phyloP scores from a whole-genome alignment of 35 echinoderm and acorn worm genomes.

The Lytechinus pictus region DNA sequence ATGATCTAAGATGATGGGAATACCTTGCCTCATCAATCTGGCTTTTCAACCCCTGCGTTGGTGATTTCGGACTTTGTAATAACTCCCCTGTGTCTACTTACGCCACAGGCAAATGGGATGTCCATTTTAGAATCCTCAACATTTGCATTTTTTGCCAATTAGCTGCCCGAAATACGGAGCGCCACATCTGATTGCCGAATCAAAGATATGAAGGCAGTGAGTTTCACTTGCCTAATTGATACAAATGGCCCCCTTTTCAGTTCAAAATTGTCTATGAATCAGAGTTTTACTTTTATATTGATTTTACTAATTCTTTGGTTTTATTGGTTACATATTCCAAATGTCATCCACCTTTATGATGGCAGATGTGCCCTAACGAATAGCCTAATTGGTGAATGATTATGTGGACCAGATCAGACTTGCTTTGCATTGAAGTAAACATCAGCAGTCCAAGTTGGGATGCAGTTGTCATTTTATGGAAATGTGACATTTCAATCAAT shows the following conservation, averaged over 20 bases:
- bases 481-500: constrained; percentile 4
- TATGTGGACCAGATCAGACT: neutral
- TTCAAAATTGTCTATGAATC: neutral
- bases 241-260: neutral
- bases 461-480: neutral
- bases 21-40: neutral
- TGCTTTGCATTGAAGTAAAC: neutral
- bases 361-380: neutral
- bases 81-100: neutral
- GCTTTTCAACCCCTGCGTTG: neutral
- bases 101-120: neutral
- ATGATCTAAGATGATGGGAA: neutral
- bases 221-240: neutral
- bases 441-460: neutral
- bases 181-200: neutral
- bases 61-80: neutral
- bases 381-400: neutral
- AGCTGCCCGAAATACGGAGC: neutral
- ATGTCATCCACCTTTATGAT: neutral
- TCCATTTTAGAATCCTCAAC: neutral
- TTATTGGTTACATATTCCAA: neutral
- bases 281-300: neutral
- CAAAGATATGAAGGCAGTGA: neutral
- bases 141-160: constrained; percentile 20
- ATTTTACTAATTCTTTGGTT: neutral